Base-by-base conservation (phyloP, 2,113 vertebrate genomes). In the Romanogobio albipinnatus region DNA sequence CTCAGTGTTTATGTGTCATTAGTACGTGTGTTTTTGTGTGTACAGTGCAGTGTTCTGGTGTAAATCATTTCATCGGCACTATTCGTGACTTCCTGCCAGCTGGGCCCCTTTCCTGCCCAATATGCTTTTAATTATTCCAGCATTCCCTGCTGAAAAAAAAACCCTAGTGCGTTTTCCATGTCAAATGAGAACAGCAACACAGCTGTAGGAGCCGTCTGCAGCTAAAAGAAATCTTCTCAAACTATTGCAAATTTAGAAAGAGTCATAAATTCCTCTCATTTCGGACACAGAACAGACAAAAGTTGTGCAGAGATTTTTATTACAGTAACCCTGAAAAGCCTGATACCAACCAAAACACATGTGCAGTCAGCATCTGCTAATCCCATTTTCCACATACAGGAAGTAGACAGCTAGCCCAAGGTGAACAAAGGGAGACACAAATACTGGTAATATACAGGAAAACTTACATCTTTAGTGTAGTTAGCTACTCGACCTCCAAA, bases 81-180 rank as follows among this genome's bases (percentile, higher is more conserved):
- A 15, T 29, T 51, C 13, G 22, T 58, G 64, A 73, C 81, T 82
- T 82, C 66, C 81, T 82, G 81, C 81, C 81, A 82, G 66, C 66
- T 82, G 81, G 81, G 81, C 66, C 81, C 33, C 66, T 82, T 82
- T 82, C 81, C 81, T 82, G 81, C 29, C 66, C 66, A 82, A 43
- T 58, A 82, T 82, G 66, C 81, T 82, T 82, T 82, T 82, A 82
- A 82, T 82, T 71, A 71, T 82, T 71, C n/a, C 66, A 82, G 33
- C 81, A 24, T 71, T 82, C 81, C 81, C 81, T 71, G 33, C 49
- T 71, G 66, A 73, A 45, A 71, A 73, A 71, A 39, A 43, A 82
- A 82, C 68, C 66, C 3, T 29, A 19, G 24, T 76, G 62, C 26
- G 53, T 49, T 26, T 82, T 58, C 29, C 47, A 82, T 47, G 5